A percentile compares a stretch with the other conserved stretches of the same genome.
Evolutionary conservation across 2,797 vertebrate species (phyloP).

Genomic region (Podargus strigoides): DNA sequence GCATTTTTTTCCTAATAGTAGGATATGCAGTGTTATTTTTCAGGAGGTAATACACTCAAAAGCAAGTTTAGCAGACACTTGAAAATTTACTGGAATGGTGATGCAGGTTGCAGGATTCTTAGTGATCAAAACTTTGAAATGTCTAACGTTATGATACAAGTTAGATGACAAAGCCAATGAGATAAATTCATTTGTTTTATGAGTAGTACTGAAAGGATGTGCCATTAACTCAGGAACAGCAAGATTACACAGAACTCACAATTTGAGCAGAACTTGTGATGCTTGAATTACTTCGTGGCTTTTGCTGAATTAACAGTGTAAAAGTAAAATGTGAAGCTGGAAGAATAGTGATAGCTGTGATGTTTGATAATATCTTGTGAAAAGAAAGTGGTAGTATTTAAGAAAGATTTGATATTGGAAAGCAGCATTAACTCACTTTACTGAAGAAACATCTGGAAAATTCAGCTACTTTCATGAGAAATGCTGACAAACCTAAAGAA

Average conservation of each 20-base stretch:
- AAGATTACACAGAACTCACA: background rate
- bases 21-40: background rate
- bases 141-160: background rate
- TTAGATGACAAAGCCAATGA: background rate
- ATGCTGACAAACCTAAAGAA: background rate
- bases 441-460: conserved; percentile 1
- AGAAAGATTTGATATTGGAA: background rate
- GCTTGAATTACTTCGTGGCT: background rate
- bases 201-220: background rate
- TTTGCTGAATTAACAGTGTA: background rate
- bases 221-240: background rate
- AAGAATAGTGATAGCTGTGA: background rate
- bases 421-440: background rate
- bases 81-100: background rate
- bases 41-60: background rate
- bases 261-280: background rate
- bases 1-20: background rate
- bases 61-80: background rate
- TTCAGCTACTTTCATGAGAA: background rate
- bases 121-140: background rate
- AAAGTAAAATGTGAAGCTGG: background rate
- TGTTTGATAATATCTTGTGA: background rate
- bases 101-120: background rate
- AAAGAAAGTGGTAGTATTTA: background rate
- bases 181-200: background rate